Evolutionary conservation across 2,113 vertebrate species (phyloP).

Genomic region (Eubucco bourcierii): DNA sequence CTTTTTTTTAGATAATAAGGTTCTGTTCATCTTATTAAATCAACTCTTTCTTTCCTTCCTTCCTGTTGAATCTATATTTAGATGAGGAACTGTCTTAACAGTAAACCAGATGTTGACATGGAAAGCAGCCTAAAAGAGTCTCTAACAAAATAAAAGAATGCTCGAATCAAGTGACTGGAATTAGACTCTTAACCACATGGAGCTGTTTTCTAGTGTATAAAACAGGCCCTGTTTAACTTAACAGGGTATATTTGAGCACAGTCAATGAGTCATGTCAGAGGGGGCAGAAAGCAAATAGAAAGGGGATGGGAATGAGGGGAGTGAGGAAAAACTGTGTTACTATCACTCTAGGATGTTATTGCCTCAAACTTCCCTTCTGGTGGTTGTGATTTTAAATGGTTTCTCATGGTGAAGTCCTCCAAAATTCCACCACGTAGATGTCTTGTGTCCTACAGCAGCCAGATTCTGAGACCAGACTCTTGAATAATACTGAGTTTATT

Average conservation of each 20-base stretch:
- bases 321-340: background rate
- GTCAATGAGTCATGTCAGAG: background rate
- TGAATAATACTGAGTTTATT: background rate
- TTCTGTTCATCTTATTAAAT: conserved; percentile 37
- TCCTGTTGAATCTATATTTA: conserved; percentile 53
- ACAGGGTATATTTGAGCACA: background rate
- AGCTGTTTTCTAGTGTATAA: conserved; percentile 7
- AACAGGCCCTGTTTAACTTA: conserved; percentile 18
- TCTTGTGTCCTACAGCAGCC: background rate
- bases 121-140: conserved; percentile 37
- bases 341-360: background rate
- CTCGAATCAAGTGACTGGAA: conserved; percentile 23
- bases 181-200: conserved; percentile 20
- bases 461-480: background rate
- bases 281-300: background rate
- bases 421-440: background rate
- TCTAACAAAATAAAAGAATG: background rate
- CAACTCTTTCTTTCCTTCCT: conserved; percentile 27
- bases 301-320: background rate
- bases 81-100: conserved; percentile 9
- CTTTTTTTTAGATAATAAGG: background rate
- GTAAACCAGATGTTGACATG: conserved; percentile 53
- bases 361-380: background rate
- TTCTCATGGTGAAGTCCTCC: background rate
- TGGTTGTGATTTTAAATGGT: background rate